These are phyloP conservation scores for Mixornis gularis DNA, from an alignment of 2,113 vertebrate species.

Conservation along the genomic window DNA sequence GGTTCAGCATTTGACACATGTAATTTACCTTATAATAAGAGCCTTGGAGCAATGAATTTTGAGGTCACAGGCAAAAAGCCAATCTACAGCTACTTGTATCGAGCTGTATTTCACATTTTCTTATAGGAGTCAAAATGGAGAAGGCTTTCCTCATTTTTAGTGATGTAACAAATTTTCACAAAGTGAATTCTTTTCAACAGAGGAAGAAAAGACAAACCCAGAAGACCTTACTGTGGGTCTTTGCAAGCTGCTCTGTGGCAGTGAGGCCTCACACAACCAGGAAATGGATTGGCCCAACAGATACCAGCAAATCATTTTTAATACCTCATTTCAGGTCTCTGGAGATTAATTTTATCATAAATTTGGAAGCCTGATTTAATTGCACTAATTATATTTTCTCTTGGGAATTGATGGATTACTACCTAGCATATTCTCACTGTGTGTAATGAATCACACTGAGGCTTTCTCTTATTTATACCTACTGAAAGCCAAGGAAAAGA, in stretches of 20 bases:
- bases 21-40: not conserved
- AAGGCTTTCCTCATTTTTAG: not conserved
- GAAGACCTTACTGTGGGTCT: not conserved
- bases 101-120: not conserved
- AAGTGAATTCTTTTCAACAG: not conserved
- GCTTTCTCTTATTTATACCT: conserved; percentile 37
- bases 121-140: not conserved
- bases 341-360: conserved; percentile 53
- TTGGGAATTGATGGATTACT: conserved; percentile 45
- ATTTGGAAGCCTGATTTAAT: conserved; percentile 57
- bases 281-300: not conserved
- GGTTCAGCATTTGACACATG: not conserved
- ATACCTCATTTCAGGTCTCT: conserved; percentile 34
- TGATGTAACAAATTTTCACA: not conserved
- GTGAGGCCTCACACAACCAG: not conserved
- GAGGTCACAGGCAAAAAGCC: not conserved
- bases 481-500: not conserved
- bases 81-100: not conserved
- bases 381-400: conserved; percentile 48
- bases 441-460: not conserved
- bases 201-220: not conserved
- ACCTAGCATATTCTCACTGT: not conserved
- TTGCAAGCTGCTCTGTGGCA: not conserved
- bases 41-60: not conserved
- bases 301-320: conserved; percentile 31